Conservation (phyloP, 2,113 vertebrate species). For the Cephalopholis sonnerati region DNA sequence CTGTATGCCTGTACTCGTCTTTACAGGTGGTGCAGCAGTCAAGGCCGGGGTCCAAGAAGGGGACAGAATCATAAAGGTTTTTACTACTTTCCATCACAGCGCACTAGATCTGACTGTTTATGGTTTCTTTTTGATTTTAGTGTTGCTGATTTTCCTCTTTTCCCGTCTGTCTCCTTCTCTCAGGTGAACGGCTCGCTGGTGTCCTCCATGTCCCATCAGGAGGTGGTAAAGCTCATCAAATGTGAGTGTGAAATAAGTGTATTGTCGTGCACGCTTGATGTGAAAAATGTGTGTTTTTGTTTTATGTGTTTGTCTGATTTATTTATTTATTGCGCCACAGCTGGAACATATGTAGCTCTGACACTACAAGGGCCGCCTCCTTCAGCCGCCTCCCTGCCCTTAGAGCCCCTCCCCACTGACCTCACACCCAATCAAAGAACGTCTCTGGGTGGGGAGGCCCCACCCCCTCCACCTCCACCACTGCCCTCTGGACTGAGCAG, state of each 20-base stretch:
- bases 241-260: slow-evolving; percentile 85
- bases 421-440: slow-evolving; percentile 76
- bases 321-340: slow-evolving; percentile 62
- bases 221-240: slow-evolving; percentile 97
- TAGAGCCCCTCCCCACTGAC: slow-evolving; percentile 80
- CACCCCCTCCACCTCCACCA: slow-evolving; percentile 74
- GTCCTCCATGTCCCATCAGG: slow-evolving; percentile 94
- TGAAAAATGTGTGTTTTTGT: not conserved
- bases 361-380: slow-evolving; percentile 92
- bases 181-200: slow-evolving; percentile 95
- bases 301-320: not conserved
- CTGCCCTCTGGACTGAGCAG: slow-evolving; percentile 84
- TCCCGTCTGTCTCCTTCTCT: not conserved
- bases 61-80: slow-evolving; percentile 95
- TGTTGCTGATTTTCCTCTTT: not conserved
- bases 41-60: slow-evolving; percentile 96
- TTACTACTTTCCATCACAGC: not conserved
- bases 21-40: slow-evolving; percentile 92
- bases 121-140: not conserved
- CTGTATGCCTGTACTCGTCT: not conserved
- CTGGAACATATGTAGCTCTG: slow-evolving; percentile 92
- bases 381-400: slow-evolving; percentile 68
- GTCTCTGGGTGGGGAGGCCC: slow-evolving; percentile 69
- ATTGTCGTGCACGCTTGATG: too few species aligned
- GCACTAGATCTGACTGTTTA: not conserved